These are phyloP conservation scores for Pygocentrus nattereri DNA, from an alignment of 2,797 vertebrate genomes.

Conservation along the genomic window DNA sequence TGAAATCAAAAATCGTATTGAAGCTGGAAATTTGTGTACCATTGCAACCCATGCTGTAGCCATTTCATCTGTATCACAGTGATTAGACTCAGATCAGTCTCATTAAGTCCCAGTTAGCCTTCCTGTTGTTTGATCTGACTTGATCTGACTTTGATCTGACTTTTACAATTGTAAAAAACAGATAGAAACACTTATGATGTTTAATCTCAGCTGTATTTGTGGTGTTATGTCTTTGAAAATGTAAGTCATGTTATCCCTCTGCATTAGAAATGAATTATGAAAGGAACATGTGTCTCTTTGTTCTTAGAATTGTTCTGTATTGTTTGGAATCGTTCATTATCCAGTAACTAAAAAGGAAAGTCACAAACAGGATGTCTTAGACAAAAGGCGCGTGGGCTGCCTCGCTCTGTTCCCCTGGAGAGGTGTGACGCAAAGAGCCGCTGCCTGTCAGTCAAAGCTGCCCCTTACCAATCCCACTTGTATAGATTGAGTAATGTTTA, in stretches of 20 bases:
- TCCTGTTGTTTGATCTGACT: not conserved
- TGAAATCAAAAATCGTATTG: not conserved
- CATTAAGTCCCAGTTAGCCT: not conserved
- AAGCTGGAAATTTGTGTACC: not conserved
- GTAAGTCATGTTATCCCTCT: not conserved
- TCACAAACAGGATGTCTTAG: slow-evolving; percentile 46
- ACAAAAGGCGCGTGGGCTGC: slow-evolving; percentile 45
- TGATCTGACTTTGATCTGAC: no score
- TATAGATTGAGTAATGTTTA: slow-evolving; percentile 58
- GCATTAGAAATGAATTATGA: not conserved
- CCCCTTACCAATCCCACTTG: slow-evolving; percentile 46
- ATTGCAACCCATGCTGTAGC: not conserved
- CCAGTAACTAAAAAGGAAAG: slow-evolving; percentile 25
- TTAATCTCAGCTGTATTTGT: not conserved
- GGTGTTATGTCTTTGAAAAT: not conserved
- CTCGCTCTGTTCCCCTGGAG: slow-evolving; percentile 26
- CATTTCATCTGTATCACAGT: not conserved
- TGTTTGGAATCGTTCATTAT: slow-evolving; percentile 15
- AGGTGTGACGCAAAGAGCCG: slow-evolving; percentile 46
- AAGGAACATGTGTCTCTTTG: slow-evolving; percentile 12
- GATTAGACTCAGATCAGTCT: no score
- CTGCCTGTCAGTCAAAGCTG: slow-evolving; percentile 51
- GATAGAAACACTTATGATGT: not conserved
- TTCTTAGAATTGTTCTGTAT: slow-evolving; percentile 29
- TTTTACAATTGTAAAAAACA: not conserved